phyloP scores from a whole-genome alignment of 92 coral and sea anemone genomes.

The Galaxea fascicularis region DNA sequence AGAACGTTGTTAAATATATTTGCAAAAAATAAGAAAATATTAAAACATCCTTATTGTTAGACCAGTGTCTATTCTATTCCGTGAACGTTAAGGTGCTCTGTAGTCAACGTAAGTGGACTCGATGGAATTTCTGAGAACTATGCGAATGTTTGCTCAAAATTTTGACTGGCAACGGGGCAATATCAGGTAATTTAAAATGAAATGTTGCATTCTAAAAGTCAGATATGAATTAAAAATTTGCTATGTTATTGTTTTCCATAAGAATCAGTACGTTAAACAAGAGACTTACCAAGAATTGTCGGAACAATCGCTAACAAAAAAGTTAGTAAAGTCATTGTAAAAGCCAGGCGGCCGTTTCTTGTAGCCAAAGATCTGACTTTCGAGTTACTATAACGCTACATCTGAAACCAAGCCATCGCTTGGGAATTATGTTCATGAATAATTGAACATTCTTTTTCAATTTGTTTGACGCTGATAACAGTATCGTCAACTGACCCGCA shows the following conservation, averaged over 20 bases:
- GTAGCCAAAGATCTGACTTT: background rate
- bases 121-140: too few species aligned
- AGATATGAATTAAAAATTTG: background rate
- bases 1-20: too few species aligned
- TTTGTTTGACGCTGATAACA: constrained; percentile 3
- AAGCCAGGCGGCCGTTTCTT: background rate
- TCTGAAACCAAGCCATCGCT: background rate
- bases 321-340: background rate
- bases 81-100: too few species aligned
- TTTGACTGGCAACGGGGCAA: too few species aligned
- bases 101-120: too few species aligned
- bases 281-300: constrained; percentile 22
- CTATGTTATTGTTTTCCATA: background rate
- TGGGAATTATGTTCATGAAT: constrained; percentile 4
- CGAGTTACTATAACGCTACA: background rate
- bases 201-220: background rate
- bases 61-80: too few species aligned
- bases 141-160: background rate
- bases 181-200: background rate
- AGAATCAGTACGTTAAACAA: background rate
- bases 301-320: background rate
- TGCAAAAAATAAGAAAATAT: too few species aligned
- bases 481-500: background rate
- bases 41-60: too few species aligned
- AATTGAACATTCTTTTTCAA: constrained; percentile 1